Evolutionary conservation across 2,888 invertebrate genomes (phyloP), one percentile per base, ranked within the genome.

Genomic region (Pilophorus perplexus): DNA sequence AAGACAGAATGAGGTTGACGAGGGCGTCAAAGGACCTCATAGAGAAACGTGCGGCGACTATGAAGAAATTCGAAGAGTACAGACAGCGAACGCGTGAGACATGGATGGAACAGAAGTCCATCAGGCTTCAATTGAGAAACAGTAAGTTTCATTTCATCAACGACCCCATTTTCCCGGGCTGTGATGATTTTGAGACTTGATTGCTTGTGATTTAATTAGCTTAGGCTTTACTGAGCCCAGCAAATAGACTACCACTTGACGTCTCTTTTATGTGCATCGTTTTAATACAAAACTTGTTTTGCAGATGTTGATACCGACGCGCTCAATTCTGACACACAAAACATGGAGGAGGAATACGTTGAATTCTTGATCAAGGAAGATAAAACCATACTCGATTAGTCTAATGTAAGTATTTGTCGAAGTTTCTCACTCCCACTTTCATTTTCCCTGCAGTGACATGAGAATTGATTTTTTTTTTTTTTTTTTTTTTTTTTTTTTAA

Each of bases 301-400:
- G 6, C 79, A 95, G 95, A 91, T 78, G 83, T 93, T 73, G 94
- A 96, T 77, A 95, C 96, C n/a, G 95, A 96, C 79, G 89, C 88
- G 77, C 79, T 93, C 73, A 90, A 91, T 77, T 88, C 89, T 60
- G 91, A 93, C 75, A 82, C 85, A 59, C 84, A 85, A 74, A 93
- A 93, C 78, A 86, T 93, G 74, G 93, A 94, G 77, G 96, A 96
- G 77, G 96, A 97, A 82, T 83, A 89, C 76, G 89, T 97, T 75
- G 96, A 97, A 87, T 95, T 96, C 88, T 91, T 97, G 83, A 86
- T 96, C 77, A 95, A 95, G 84, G 94, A 96, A 83, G 95, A 96
- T 84, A 84, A 85, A 75, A 88, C 86, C 18, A 79, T 85, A 73
- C 81, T 90, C 76, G 90, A 90, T 82, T 90, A 87, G 75, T 54